Evolutionary conservation across 2,888 invertebrate species (phyloP), one percentile per base, ranked within the genome.

Genomic region (Tridacna gigas): DNA sequence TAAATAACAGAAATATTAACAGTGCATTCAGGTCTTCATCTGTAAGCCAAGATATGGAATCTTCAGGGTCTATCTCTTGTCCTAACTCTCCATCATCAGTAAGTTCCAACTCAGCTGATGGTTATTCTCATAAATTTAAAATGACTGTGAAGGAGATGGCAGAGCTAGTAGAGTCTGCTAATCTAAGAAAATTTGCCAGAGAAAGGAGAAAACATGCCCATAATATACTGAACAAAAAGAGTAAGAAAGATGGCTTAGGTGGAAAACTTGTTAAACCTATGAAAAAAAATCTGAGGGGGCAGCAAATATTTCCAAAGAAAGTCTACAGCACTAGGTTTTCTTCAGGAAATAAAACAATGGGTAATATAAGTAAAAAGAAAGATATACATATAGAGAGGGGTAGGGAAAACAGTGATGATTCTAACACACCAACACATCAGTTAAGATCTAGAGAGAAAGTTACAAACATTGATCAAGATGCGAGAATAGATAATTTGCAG

Each of bases 141-240:
- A 86, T 86, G 86, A 82, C 86, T 45, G 86, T 84, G 11, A 79
- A 84, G 73, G 86, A 86, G 61, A 86, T 86, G 86, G 86, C 82
- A 66, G 83, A 86, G 61, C 75, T 86, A 9, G 86, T 86, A 0
- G 86, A 84, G 61, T 79, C 71, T 47, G 84, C 86, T 9, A 84
- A 80, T 47, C 67, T 86, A 13, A 82, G 78, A 22, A 86, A 86
- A 48, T 86, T 86, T 84, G 86, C 86, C 13, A 84, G 74, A 61
- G 86, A 86, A 45, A 77, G 86, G 18, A 84, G 82, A 48, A 86
- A 84, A 48, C 77, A 69, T 63, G 86, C 86, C 12, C 80, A 71
- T 25, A 69, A 71, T 18, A 66, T 83, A 56, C 71, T 86, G 45
- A 84, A 81, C 47, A 84, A 79, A 28, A 47, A 48, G 18, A 80